Conservation (phyloP, 1,140 invertebrate species). For the Bilobella aurantiaca region DNA sequence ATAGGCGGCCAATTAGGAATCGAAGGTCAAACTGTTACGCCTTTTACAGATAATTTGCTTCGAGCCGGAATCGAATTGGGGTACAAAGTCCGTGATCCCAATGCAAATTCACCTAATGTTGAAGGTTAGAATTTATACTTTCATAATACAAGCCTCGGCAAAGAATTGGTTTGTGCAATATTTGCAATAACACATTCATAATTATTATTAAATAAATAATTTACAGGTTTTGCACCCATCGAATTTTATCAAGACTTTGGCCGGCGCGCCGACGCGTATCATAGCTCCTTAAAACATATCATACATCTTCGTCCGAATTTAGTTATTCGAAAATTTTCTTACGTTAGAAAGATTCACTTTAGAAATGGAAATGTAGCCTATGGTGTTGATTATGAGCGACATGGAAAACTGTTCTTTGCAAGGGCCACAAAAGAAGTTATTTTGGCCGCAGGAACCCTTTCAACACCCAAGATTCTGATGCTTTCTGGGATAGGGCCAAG, state of each 20-base stretch:
- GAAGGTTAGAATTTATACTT: constrained; percentile 6
- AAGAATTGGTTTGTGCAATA: no score
- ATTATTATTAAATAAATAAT: not conserved
- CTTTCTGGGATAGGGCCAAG: constrained; percentile 28
- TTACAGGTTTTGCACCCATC: constrained; percentile 27
- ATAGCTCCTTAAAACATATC: constrained; percentile 21
- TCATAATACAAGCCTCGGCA: no score
- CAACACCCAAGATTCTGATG: constrained; percentile 25
- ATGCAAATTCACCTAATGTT: constrained; percentile 11
- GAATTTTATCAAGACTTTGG: constrained; percentile 22
- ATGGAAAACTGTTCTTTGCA: constrained; percentile 14
- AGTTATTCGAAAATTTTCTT: constrained; percentile 26
- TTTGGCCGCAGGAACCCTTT: constrained; percentile 26
- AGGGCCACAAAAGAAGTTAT: constrained; percentile 28
- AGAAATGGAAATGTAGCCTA: constrained; percentile 20
- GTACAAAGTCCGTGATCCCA: constrained; percentile 16
- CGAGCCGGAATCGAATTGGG: constrained; percentile 16
- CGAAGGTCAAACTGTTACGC: not conserved
- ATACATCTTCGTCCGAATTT: constrained; percentile 13
- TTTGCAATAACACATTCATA: no score
- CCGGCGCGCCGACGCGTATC: constrained; percentile 17
- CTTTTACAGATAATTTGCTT: constrained; percentile 17
- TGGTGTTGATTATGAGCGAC: constrained; percentile 26
- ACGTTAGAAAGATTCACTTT: constrained; percentile 20
- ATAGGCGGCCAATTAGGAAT: constrained; percentile 11